These are phyloP conservation scores for Cochlearius cochlearius DNA, from an alignment of 2,113 vertebrate species.

Conservation along the genomic window DNA sequence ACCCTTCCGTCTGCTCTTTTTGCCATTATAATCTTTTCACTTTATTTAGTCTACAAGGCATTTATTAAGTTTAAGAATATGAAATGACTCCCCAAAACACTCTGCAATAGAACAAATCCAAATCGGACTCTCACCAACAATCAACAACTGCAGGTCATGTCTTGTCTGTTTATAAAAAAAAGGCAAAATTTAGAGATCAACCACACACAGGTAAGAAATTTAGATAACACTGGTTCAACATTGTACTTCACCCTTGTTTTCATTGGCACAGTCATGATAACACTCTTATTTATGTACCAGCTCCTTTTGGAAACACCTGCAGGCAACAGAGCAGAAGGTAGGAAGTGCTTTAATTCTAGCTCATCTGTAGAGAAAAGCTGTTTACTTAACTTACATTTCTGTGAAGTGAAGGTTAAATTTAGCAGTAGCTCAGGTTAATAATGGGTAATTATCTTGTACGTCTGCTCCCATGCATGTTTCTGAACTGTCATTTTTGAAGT, in stretches of 20 bases:
- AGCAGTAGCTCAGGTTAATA: constrained; percentile 14
- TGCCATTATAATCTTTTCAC: neutral
- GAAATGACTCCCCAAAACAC: neutral
- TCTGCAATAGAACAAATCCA: neutral
- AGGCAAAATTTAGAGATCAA: neutral
- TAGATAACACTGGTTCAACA: neutral
- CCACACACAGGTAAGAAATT: neutral
- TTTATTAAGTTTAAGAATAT: neutral
- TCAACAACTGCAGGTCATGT: neutral
- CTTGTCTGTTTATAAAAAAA: neutral
- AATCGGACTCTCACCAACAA: neutral
- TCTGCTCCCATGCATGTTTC: neutral
- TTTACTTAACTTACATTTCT: constrained; percentile 1
- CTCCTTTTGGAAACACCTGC: neutral
- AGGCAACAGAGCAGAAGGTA: neutral
- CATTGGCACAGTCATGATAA: neutral
- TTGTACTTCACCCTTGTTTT: neutral
- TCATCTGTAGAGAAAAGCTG: neutral
- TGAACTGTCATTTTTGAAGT: neutral
- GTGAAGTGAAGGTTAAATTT: constrained; percentile 18
- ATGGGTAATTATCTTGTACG: neutral
- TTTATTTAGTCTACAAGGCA: neutral
- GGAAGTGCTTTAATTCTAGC: neutral
- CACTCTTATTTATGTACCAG: neutral
- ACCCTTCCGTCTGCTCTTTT: neutral